Conservation (phyloP, 37 sponge, comb jelly and placozoan genomes). For the Tethya wilhelma region DNA sequence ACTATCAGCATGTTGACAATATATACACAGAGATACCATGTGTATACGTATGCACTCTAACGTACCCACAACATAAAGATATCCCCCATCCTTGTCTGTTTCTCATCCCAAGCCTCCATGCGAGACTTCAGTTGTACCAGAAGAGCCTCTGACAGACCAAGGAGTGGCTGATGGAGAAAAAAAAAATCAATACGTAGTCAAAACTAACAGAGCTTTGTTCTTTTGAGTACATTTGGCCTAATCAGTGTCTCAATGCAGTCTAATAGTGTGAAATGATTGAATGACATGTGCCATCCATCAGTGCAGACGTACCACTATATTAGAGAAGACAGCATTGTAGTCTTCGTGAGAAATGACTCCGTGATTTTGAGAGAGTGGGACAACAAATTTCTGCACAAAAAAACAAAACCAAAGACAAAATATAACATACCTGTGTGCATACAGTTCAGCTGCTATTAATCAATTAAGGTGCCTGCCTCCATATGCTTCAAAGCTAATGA, state of each 20-base stretch:
- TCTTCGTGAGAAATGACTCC: slow-evolving; percentile 64
- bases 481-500: too few species aligned
- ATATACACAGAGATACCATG: slow-evolving; percentile 48
- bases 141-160: slow-evolving; percentile 58
- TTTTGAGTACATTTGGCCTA: not conserved
- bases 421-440: not conserved
- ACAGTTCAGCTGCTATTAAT: not conserved
- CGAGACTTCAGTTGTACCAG: slow-evolving; percentile 60
- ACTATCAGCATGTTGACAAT: not conserved
- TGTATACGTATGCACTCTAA: too few species aligned
- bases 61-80: too few species aligned
- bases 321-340: slow-evolving; percentile 61
- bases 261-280: too few species aligned
- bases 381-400: slow-evolving; percentile 54
- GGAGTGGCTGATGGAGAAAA: slow-evolving; percentile 58
- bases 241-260: not conserved
- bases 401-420: not conserved
- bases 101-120: slow-evolving; percentile 81
- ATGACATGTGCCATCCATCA: too few species aligned
- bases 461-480: too few species aligned
- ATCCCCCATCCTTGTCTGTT: slow-evolving; percentile 68
- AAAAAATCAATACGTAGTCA: not conserved
- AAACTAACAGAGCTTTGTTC: not conserved
- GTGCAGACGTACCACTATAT: slow-evolving; percentile 54
- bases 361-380: slow-evolving; percentile 33